Percentiles rank a stretch among this genome's conserved stretches.
Evolutionary conservation across 1,140 invertebrate genomes (phyloP).

Genomic region (Globodera ellingtonae): DNA sequence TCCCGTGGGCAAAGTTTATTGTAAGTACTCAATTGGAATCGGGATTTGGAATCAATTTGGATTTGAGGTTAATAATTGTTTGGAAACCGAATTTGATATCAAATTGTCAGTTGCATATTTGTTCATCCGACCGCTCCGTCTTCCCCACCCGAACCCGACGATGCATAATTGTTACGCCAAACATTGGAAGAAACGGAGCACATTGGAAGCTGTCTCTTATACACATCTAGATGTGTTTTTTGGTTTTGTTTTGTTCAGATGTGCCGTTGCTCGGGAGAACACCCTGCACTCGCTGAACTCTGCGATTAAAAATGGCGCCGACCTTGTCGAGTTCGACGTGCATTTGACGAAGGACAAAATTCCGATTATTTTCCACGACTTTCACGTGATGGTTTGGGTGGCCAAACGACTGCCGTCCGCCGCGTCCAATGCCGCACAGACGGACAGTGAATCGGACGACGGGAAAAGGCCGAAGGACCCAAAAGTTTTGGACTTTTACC

Average conservation of each 20-base stretch:
- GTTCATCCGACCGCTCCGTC: slow-evolving; percentile 54
- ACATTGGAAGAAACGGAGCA: slow-evolving; percentile 63
- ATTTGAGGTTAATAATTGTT: slow-evolving; percentile 5
- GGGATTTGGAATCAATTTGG: no score
- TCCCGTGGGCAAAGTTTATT: slow-evolving; percentile 60
- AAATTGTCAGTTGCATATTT: slow-evolving; percentile 43
- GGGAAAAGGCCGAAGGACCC: slow-evolving; percentile 23
- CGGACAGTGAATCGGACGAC: slow-evolving; percentile 22
- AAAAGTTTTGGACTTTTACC: slow-evolving; percentile 55
- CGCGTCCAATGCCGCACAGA: neutral
- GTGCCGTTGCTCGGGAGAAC: slow-evolving; percentile 60
- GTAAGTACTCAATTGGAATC: slow-evolving; percentile 11
- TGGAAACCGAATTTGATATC: neutral
- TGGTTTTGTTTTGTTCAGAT: slow-evolving; percentile 28
- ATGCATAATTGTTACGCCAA: slow-evolving; percentile 57
- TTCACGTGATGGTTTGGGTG: slow-evolving; percentile 63
- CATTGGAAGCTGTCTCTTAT: no score
- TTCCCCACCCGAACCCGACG: slow-evolving; percentile 32
- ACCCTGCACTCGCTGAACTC: slow-evolving; percentile 61
- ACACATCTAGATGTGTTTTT: no score
- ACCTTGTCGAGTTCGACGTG: slow-evolving; percentile 65
- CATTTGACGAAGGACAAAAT: slow-evolving; percentile 60
- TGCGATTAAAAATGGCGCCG: slow-evolving; percentile 62
- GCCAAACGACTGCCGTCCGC: slow-evolving; percentile 46
- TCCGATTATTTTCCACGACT: slow-evolving; percentile 62